These are phyloP conservation scores for Tenthredo notha DNA, from an alignment of 2,888 invertebrate species.

Conservation along the genomic window DNA sequence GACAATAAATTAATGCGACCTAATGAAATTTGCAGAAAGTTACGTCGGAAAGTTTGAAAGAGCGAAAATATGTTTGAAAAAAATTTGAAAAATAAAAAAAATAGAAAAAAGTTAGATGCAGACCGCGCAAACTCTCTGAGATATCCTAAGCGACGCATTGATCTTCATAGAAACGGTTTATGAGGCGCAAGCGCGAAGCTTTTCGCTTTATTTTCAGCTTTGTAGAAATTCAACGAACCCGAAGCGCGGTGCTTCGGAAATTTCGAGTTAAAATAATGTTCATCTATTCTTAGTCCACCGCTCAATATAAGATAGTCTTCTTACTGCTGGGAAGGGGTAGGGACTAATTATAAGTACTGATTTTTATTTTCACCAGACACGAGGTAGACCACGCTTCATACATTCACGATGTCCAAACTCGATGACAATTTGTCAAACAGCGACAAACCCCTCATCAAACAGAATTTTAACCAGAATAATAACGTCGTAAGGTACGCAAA, in stretches of 20 bases:
- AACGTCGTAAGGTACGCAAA: conserved; percentile 60
- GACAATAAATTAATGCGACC: neutral
- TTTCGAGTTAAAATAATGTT: conserved; percentile 39
- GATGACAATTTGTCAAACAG: conserved; percentile 76
- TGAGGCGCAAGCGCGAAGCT: conserved; percentile 65
- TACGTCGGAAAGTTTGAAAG: neutral
- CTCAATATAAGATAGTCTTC: conserved; percentile 39
- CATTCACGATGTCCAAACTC: conserved; percentile 70
- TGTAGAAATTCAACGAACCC: conserved; percentile 35
- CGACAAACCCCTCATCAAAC: conserved; percentile 73
- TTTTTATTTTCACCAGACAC: conserved; percentile 25
- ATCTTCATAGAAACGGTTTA: conserved; percentile 53
- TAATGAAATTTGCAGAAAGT: neutral
- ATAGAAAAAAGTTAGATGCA: no score
- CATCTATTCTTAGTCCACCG: conserved; percentile 49
- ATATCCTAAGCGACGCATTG: conserved; percentile 57
- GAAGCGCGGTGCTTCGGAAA: conserved; percentile 18
- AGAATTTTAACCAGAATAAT: conserved; percentile 63
- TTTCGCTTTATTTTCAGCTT: conserved; percentile 53
- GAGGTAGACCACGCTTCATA: conserved; percentile 17
- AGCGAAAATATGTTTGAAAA: neutral
- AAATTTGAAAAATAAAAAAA: neutral
- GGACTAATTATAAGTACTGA: conserved; percentile 34
- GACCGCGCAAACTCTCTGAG: conserved; percentile 22
- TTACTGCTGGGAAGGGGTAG: conserved; percentile 64